Conservation (phyloP, 2,797 vertebrate species). For the Emydoidea blandingii region DNA sequence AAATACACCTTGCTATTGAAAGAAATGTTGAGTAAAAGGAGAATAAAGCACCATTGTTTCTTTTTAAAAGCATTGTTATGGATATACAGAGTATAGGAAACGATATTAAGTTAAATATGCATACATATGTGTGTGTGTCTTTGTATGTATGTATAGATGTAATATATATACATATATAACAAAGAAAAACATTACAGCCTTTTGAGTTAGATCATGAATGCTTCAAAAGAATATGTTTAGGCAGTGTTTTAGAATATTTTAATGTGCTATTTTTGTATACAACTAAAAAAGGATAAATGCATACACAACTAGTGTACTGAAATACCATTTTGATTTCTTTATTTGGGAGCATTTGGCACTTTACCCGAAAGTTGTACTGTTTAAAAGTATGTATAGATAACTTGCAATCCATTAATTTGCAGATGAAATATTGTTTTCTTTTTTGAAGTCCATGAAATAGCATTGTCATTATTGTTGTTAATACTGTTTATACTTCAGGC, state of each 20-base stretch:
- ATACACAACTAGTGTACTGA: background rate
- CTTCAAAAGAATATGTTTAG: background rate
- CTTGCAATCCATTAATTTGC: background rate
- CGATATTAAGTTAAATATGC: conserved; percentile 5
- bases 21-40: background rate
- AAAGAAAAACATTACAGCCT: background rate
- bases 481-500: background rate
- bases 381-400: background rate
- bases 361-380: background rate
- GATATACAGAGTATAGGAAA: conserved; percentile 19
- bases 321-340: background rate
- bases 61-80: background rate
- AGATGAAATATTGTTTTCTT: background rate
- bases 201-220: background rate
- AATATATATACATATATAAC: background rate
- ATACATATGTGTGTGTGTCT: background rate
- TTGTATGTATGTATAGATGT: background rate
- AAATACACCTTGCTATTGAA: background rate
- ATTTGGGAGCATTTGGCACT: background rate
- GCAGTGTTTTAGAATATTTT: background rate
- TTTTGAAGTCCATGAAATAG: background rate
- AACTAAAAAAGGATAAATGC: background rate
- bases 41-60: background rate
- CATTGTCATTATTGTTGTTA: background rate
- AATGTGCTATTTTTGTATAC: background rate